Percentiles rank a stretch among this genome's conserved stretches.
These are phyloP conservation scores for Epinotia bilunana DNA, from an alignment of 2,888 invertebrate species.

Conservation along the genomic window DNA sequence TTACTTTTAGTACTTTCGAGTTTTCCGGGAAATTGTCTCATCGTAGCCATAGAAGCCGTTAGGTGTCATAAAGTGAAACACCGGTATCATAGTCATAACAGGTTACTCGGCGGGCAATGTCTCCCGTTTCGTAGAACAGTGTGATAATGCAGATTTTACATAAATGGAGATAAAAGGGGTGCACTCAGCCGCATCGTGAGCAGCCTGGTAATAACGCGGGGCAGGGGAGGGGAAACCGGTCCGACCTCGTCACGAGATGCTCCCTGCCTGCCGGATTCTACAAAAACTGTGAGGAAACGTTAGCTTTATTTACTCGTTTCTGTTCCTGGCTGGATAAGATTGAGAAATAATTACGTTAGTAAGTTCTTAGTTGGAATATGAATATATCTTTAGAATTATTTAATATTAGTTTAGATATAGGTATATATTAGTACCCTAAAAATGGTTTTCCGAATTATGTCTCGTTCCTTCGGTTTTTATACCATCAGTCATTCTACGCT, in stretches of 20 bases:
- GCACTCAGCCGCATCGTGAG: conserved; percentile 65
- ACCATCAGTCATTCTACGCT: not conserved
- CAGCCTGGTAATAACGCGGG: conserved; percentile 51
- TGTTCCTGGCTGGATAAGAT: conserved; percentile 18
- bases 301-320: conserved; percentile 34
- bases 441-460: no score
- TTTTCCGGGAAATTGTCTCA: no score
- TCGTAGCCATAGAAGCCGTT: not conserved
- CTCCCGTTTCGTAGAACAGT: conserved; percentile 37
- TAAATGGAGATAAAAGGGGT: conserved; percentile 64
- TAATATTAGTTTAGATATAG: not conserved
- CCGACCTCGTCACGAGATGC: conserved; percentile 63
- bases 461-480: not conserved
- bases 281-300: conserved; percentile 42
- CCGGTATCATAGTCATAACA: not conserved
- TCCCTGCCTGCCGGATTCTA: conserved; percentile 57
- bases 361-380: not conserved
- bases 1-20: no score
- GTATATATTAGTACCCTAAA: no score
- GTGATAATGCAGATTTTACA: conserved; percentile 45
- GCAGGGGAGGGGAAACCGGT: conserved; percentile 61
- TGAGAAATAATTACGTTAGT: not conserved
- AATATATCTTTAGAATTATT: not conserved
- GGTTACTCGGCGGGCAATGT: conserved; percentile 9
- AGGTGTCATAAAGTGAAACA: not conserved